Base-by-base conservation (phyloP, 2,113 vertebrate genomes). In the Neoarius graeffei region DNA sequence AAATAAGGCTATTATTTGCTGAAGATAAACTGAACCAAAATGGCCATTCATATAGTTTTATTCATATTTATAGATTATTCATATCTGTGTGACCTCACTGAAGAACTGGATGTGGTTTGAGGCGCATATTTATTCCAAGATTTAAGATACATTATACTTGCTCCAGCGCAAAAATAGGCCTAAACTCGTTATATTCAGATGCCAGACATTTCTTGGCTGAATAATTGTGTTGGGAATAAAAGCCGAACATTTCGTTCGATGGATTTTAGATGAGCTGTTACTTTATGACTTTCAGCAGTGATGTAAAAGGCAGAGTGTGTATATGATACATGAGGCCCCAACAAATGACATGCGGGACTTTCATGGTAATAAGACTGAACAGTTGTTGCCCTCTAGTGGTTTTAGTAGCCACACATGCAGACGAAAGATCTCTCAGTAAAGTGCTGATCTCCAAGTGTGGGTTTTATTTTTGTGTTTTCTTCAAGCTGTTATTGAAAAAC, bases 361-460 rank as follows among this genome's bases (percentile, higher is more conserved):
- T 62, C 48, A 35, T 20, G 6, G 27, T 4, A 13, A 20, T 17
- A 30, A 56, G 6, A 1, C 25, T 86, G 64, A 84, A 27, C 14
- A 6, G 84, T 85, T 90, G 81, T 81, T 27, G 84, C 60, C 81
- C 74, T 86, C 89, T 88, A 84, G 89, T 88, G 81, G 89, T 73
- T 64, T 3, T 2, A 50, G 4, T 4, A 83, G 9, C 20, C 20
- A 48, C 20, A 82, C 57, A 62, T 10, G 20, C 19, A 62, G 1
- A 62, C 30, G 14, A 25, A 82, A 15, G 9, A 11, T 25, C 19
- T 76, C 35, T 9, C 17, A 25, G 48, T 13, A 25, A 76, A 25
- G n/a, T 30, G 1, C 50, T 54, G 2, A 14, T 27, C 7, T 52
- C 42, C 42, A 42, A 42, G 42, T 42, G 25, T 30, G 3, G 5